Base-by-base conservation (phyloP, 2,113 vertebrate species). In the Alaudala cheleensis region DNA sequence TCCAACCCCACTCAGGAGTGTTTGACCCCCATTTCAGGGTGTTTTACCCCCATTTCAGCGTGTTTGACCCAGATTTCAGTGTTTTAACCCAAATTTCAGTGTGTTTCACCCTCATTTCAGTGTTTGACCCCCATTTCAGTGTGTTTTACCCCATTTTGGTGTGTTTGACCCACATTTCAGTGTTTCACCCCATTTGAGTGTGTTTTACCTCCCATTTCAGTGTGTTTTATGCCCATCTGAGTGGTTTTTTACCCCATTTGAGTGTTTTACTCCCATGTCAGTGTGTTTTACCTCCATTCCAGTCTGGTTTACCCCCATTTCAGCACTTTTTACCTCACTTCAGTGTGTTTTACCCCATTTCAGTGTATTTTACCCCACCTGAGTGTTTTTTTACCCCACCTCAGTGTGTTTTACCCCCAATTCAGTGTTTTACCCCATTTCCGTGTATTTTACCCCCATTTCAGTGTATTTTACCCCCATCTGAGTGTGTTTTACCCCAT, bases 401-500 rank as follows among this genome's bases (percentile, higher is more conserved):
- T 33, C 3, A 61, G 8, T 9, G 8, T 9, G 12, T 39, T 70
- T 33, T 2, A 25, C 10, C n/a, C 2, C 15, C 2, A 10, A 20
- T 8, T 14, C 10, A 72, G 19, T 33, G 9, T 42, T 67, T 49
- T 5, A 34, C 12, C 7, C 53, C 6, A 22, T 73, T 2, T n/a
- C 1, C 5, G 1, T 14, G 19, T 15, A 4, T 12, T 47, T 29
- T 1, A 34, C 33, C 12, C 7, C 53, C 6, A 22, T 73, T 2
- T n/a, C 1, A 7, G 1, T 14, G 19, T 15, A 4, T 12, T 47
- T 29, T 1, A 22, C 8, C 33, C 11, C 28, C 0, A 33, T 61
- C 2, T 39, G 2, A 15, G 6, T 2, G 3, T 20, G 9, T 25
- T 50, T 40, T 0, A 42, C 33, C 11, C 28, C 0, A 33, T 67